Evolutionary conservation across 2,888 invertebrate species (phyloP), one percentile per base, ranked within the genome.

Genomic region (Ichneumoninae sp.): DNA sequence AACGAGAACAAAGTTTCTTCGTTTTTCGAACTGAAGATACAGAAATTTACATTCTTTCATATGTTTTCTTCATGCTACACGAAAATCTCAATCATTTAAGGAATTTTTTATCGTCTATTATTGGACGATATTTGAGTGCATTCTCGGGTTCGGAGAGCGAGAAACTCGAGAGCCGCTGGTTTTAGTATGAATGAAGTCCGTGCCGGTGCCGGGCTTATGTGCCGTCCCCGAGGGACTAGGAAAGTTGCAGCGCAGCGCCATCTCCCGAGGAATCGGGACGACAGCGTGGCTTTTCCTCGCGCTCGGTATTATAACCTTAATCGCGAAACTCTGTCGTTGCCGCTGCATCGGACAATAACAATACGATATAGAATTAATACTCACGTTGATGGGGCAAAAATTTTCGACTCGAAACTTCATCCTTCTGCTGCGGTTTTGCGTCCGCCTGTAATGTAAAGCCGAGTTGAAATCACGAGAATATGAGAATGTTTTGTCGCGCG

Each of bases 301-400:
- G 40, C 36, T 40, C 40, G n/a, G 44, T 47, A 47, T 47, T 66
- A 79, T 82, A 84, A 82, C 84, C 84, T 84, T 40, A 13, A 44
- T 36, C n/a, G 10, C 4, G 5, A 7, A 36, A 4, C 8, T 2
- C 30, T 30, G 30, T 16, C 30, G 4, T 7, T 6, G 33, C 16
- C 16, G 30, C 7, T n/a, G 16, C 62, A 6, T 62, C 33, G 30
- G 26, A 13, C 57, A 26, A 22, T 13, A 10, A 52, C 19, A 10
- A n/a, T 66, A 6, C 16, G 33, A 52, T 16, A 70, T 3, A 13
- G 8, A 50, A 54, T 76, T 10, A 66, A 30, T 44, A 75, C 88
- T 91, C 88, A 93, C 93, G 91, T 89, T 93, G 93, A 85, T 90
- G 90, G 4, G 92, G 89, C 83, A 90, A 85, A 87, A 92, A 91